Conservation (phyloP, 2,888 invertebrate genomes). For the Coenonympha arcania region DNA sequence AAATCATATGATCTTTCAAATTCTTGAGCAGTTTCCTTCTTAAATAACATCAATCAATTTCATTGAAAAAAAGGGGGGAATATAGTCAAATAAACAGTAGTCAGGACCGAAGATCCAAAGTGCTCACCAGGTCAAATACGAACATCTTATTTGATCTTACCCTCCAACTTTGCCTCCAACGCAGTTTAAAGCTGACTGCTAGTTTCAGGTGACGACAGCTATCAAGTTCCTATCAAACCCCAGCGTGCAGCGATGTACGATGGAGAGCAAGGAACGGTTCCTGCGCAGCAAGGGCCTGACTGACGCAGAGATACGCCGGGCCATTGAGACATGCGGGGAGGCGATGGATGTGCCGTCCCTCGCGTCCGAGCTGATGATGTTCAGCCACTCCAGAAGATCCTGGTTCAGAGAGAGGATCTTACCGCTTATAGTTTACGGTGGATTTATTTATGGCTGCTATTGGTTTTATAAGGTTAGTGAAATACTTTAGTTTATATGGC, state of each 20-base stretch:
- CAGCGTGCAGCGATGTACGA: conserved; percentile 83
- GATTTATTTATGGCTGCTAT: conserved; percentile 84
- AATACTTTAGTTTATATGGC: too few relatives aligned
- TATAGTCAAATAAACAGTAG: too few relatives aligned
- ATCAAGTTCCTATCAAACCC: conserved; percentile 89
- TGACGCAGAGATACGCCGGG: conserved; percentile 81
- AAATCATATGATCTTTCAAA: too few relatives aligned
- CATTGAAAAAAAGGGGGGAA: too few relatives aligned
- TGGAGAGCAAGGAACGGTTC: conserved; percentile 85
- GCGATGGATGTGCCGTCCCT: conserved; percentile 53
- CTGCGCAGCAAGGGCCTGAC: conserved; percentile 84
- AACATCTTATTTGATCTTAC: too few relatives aligned
- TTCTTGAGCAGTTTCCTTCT: too few relatives aligned
- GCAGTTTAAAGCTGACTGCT: background rate
- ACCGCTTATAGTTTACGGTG: conserved; percentile 82
- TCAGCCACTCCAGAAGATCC: conserved; percentile 50
- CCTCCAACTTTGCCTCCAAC: too few relatives aligned
- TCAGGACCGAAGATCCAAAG: too few relatives aligned
- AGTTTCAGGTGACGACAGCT: conserved; percentile 84
- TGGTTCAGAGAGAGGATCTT: conserved; percentile 80
- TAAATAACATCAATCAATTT: too few relatives aligned
- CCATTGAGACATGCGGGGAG: conserved; percentile 78
- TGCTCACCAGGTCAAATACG: too few relatives aligned
- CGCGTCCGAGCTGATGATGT: conserved; percentile 60
- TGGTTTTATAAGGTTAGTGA: conserved; percentile 87